Base-by-base conservation (phyloP, 2,113 vertebrate genomes). In the Lepus europaeus region DNA sequence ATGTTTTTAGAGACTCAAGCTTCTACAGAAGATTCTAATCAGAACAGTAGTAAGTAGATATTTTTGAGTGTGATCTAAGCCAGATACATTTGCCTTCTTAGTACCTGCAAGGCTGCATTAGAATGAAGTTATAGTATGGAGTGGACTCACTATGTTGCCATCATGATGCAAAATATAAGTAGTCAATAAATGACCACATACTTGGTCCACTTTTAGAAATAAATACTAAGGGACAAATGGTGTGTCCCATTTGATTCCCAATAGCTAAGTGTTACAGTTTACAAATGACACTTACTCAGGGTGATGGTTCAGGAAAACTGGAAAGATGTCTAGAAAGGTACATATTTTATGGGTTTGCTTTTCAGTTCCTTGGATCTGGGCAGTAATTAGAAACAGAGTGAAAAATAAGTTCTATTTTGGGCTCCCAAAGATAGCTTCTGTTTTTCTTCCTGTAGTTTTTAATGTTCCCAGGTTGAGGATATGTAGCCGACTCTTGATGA, bases 321-420 rank as follows among this genome's bases (percentile, higher is more conserved):
- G 2, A 79, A 13, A 86, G 27, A 22, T 56, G 29, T 29, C 61
- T 94, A 78, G 88, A 94, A 87, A n/a, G n/a, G 25, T 56, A 72
- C 27, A 63, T 36, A 79, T 51, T 76, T 92, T 20, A 68, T 81
- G 73, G 17, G 23, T 87, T 16, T 74, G 51, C 79, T 90, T 95
- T 76, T 93, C 23, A 84, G 31, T 72, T 56, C 53, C 59, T 93
- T 84, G 66, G 36, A 63, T 81, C 12, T 89, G 88, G 76, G 31
- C 45, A 91, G 73, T 81, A 93, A 77, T 93, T 89, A 86, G 61
- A 63, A 87, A n/a, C 22, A 74, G 36, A 63, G 13, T 72, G 45
- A 83, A 96, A 95, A 96, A 56, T 93, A 29, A 69, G 10, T 89
- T 95, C n/a, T 96, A 76, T 91, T 87, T 95, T 74, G 11, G 33